Evolutionary conservation across 2,113 vertebrate species (phyloP).

Genomic region (Seriola dumerili): DNA sequence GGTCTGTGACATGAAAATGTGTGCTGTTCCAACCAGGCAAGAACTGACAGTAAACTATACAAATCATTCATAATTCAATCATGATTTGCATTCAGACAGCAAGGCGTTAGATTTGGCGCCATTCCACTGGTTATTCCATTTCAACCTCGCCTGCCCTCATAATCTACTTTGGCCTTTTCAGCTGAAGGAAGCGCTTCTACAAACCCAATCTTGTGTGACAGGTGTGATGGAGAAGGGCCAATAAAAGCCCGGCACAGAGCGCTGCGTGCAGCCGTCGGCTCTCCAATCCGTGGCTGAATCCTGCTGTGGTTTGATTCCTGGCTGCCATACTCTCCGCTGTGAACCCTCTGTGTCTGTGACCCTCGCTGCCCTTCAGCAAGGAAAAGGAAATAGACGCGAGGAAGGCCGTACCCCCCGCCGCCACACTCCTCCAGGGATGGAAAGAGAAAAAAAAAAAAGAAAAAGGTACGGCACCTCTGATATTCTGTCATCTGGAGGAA

Average conservation of each 20-base stretch:
- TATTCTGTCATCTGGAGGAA: slow-evolving; percentile 53
- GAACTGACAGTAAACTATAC: slow-evolving; percentile 52
- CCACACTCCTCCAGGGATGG: slow-evolving; percentile 49
- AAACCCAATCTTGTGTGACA: slow-evolving; percentile 83
- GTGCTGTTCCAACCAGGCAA: slow-evolving; percentile 12
- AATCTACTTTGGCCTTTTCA: slow-evolving; percentile 82
- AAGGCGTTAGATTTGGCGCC: slow-evolving; percentile 59
- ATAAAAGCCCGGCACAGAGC: slow-evolving; percentile 72
- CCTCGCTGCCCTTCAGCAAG: slow-evolving; percentile 73
- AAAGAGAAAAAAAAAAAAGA: neutral
- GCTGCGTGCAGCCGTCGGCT: slow-evolving; percentile 62
- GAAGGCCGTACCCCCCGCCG: slow-evolving; percentile 56
- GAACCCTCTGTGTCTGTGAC: slow-evolving; percentile 71
- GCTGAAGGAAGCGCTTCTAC: slow-evolving; percentile 75
- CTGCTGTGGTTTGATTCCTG: slow-evolving; percentile 80
- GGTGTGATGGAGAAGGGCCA: slow-evolving; percentile 83
- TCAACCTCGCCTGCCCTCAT: slow-evolving; percentile 68
- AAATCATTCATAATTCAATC: slow-evolving; percentile 71
- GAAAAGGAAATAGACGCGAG: slow-evolving; percentile 65
- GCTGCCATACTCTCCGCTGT: slow-evolving; percentile 70
- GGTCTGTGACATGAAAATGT: slow-evolving; percentile 24
- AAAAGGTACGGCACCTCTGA: slow-evolving; percentile 48
- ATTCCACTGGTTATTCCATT: slow-evolving; percentile 75
- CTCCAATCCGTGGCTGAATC: slow-evolving; percentile 63
- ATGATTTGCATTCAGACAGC: slow-evolving; percentile 75